Conservation (phyloP, 2,113 vertebrate genomes). For the Plestiodon gilberti region DNA sequence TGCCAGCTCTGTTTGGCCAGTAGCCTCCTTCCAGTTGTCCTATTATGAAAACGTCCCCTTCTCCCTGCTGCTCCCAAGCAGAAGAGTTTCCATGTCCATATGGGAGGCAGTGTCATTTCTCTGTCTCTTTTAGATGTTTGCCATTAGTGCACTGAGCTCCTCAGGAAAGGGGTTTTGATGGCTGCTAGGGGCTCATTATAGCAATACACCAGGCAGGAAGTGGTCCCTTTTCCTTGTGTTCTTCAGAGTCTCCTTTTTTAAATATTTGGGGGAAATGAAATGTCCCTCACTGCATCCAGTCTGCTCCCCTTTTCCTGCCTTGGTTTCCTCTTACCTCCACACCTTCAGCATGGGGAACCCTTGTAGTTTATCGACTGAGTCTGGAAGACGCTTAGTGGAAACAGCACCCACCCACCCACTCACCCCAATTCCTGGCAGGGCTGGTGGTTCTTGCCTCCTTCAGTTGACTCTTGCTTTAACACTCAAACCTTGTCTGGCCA, state of each 20-base stretch:
- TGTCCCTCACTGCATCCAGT: background rate
- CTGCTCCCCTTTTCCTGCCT: constrained; percentile 13
- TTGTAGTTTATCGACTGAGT: background rate
- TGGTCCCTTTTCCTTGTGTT: background rate
- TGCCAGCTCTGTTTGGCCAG: background rate
- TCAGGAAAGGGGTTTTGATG: background rate
- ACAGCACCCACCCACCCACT: background rate
- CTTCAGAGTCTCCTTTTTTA: background rate
- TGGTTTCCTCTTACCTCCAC: background rate
- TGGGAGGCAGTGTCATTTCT: background rate
- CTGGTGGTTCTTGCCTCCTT: background rate
- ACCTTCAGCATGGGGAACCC: background rate
- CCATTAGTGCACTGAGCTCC: background rate
- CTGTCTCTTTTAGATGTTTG: background rate
- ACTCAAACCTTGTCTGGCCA: constrained; percentile 29
- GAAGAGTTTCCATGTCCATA: background rate
- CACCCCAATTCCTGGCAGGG: background rate
- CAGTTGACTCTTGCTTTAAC: background rate
- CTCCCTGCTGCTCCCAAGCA: too few species aligned
- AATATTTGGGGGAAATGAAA: background rate
- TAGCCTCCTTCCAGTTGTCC: background rate
- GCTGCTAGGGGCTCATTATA: background rate
- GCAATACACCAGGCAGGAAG: background rate
- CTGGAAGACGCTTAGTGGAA: background rate
- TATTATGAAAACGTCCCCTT: background rate